These are phyloP conservation scores for Leptogaster cylindrica DNA, from an alignment of 2,888 invertebrate species.

Conservation along the genomic window DNA sequence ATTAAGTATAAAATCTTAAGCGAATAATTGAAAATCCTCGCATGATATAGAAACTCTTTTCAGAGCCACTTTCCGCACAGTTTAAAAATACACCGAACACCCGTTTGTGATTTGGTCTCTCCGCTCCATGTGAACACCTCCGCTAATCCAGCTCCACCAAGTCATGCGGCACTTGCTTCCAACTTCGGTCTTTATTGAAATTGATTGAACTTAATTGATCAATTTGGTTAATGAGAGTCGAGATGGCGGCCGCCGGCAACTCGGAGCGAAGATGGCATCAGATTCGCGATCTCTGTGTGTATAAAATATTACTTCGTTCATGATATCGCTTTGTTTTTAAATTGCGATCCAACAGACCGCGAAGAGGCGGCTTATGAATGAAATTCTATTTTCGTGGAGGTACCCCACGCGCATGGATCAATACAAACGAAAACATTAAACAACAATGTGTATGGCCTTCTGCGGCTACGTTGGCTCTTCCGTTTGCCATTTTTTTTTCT, in stretches of 20 bases:
- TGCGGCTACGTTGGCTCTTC: neutral
- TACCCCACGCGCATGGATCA: conserved; percentile 23
- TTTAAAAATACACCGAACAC: too few relatives aligned
- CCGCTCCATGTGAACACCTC: conserved; percentile 4
- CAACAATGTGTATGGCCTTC: too few relatives aligned
- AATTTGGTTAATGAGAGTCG: conserved; percentile 29
- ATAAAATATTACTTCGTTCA: too few relatives aligned
- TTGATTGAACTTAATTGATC: conserved; percentile 39
- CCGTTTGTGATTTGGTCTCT: neutral
- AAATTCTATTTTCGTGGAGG: conserved; percentile 32
- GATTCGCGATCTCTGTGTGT: conserved; percentile 9
- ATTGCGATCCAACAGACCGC: too few relatives aligned
- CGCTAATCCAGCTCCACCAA: conserved; percentile 13
- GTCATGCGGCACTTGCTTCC: conserved; percentile 5
- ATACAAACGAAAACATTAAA: conserved; percentile 20
- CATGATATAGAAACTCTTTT: too few relatives aligned
- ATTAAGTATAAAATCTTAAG: too few relatives aligned
- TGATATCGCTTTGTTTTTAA: too few relatives aligned
- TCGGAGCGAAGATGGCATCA: neutral
- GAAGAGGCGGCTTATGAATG: conserved; percentile 37
- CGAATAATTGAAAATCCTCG: too few relatives aligned
- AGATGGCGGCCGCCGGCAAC: neutral
- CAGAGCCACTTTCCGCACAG: too few relatives aligned
- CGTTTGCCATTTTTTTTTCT: conserved; percentile 6
- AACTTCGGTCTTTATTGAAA: conserved; percentile 12